Percentiles rank a stretch among this genome's conserved stretches.
Evolutionary conservation across 2,888 invertebrate species (phyloP).

Genomic region (Helobdella robusta): DNA sequence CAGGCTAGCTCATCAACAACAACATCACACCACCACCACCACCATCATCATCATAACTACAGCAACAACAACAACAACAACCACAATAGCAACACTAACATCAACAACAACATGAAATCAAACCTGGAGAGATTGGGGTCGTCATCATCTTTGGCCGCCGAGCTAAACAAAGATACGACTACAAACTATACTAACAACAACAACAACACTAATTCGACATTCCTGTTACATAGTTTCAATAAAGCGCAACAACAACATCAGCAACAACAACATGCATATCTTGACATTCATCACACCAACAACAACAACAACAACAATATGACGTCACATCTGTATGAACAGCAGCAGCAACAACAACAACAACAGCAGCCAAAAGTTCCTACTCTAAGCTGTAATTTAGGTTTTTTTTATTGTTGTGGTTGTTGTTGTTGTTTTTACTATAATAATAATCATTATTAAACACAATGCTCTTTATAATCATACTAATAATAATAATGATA

Average conservation of each 20-base stretch:
- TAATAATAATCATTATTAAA: neutral
- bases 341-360: neutral
- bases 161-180: constrained; percentile 14
- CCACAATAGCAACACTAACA: too few species aligned
- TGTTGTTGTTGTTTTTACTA: neutral
- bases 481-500: neutral
- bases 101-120: too few species aligned
- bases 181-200: neutral
- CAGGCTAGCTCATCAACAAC: too few species aligned
- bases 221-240: too few species aligned
- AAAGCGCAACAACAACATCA: constrained; percentile 7
- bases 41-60: too few species aligned
- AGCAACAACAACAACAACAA: too few species aligned
- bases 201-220: neutral
- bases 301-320: too few species aligned
- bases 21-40: too few species aligned
- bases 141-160: constrained; percentile 14
- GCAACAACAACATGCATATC: neutral
- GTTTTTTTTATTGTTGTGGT: constrained; percentile 12
- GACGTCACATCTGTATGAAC: too few species aligned
- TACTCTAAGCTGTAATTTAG: constrained; percentile 29
- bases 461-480: neutral
- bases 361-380: too few species aligned
- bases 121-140: neutral
- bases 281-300: too few species aligned